A percentile compares a stretch with the other conserved stretches of the same genome.
phyloP scores from a whole-genome alignment of 53 echinoderm and acorn worm genomes.

The Echinarachnius parma region DNA sequence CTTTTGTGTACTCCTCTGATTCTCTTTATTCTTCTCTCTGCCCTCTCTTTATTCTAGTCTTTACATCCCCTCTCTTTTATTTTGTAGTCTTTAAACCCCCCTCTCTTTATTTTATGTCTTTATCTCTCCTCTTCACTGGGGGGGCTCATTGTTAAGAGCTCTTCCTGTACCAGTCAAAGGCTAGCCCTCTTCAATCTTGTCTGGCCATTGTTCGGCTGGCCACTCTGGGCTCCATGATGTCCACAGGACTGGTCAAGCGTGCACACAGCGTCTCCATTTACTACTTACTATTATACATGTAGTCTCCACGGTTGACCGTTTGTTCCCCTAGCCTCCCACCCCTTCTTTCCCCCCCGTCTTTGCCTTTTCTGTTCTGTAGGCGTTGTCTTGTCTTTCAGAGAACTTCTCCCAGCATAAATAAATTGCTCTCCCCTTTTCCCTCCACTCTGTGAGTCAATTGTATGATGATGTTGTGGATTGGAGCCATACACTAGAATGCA shows the following conservation, averaged over 20 bases:
- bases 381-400: background rate
- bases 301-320: too few relatives aligned
- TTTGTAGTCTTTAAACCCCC: too few relatives aligned
- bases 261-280: constrained; percentile 17
- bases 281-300: too few relatives aligned
- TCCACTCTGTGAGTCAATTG: too few relatives aligned
- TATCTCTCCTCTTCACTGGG: background rate
- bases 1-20: constrained; percentile 6
- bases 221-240: constrained; percentile 31
- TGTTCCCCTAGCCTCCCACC: background rate
- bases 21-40: constrained; percentile 11
- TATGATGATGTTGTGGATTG: too few relatives aligned
- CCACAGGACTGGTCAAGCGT: constrained; percentile 31
- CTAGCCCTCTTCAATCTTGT: constrained; percentile 27
- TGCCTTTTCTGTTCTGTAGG: too few relatives aligned
- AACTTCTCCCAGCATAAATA: too few relatives aligned
- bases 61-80: too few relatives aligned
- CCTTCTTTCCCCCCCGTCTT: background rate
- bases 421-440: too few relatives aligned
- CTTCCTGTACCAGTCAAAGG: constrained; percentile 39
- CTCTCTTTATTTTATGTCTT: background rate
- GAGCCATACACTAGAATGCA: too few relatives aligned
- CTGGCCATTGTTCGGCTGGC: constrained; percentile 15
- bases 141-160: constrained; percentile 31
- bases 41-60: too few relatives aligned